Percentiles rank a stretch among this genome's conserved stretches.
phyloP scores from a whole-genome alignment of 1,140 invertebrate genomes.

The Kradibia gibbosae region DNA sequence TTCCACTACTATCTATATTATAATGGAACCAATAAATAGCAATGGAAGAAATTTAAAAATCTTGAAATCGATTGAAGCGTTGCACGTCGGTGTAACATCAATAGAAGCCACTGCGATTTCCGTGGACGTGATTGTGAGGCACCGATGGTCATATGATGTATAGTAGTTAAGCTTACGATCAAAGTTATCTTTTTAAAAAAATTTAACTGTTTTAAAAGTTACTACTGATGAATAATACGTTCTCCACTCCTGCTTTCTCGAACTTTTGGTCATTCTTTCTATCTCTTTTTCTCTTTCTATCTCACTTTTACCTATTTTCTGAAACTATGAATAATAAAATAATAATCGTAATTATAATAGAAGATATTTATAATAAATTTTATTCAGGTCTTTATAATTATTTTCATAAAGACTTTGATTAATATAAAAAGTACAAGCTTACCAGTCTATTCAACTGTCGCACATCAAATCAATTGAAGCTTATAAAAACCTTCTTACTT shows the following conservation, averaged over 20 bases:
- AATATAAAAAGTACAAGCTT: too few relatives aligned
- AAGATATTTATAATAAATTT: too few relatives aligned
- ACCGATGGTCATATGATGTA: not conserved
- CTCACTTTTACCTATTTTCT: not conserved
- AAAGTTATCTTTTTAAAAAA: not conserved
- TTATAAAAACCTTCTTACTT: conserved; percentile 21
- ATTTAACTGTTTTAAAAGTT: too few relatives aligned
- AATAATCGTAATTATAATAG: too few relatives aligned
- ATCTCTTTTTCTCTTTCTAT: not conserved
- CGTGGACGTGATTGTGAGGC: not conserved
- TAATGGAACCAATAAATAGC: not conserved
- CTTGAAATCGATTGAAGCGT: not conserved
- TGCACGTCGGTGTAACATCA: not conserved
- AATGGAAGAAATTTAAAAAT: not conserved
- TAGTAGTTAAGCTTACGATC: not conserved
- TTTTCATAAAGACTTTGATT: too few relatives aligned
- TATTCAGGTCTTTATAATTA: too few relatives aligned
- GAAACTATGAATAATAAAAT: too few relatives aligned
- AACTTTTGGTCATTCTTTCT: not conserved
- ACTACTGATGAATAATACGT: not conserved
- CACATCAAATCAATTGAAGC: not conserved
- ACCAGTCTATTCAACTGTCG: not conserved
- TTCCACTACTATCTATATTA: not conserved
- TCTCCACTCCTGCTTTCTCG: not conserved
- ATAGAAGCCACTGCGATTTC: not conserved